phyloP scores from a whole-genome alignment of 2,797 vertebrate genomes.

The Babyrousa celebensis region DNA sequence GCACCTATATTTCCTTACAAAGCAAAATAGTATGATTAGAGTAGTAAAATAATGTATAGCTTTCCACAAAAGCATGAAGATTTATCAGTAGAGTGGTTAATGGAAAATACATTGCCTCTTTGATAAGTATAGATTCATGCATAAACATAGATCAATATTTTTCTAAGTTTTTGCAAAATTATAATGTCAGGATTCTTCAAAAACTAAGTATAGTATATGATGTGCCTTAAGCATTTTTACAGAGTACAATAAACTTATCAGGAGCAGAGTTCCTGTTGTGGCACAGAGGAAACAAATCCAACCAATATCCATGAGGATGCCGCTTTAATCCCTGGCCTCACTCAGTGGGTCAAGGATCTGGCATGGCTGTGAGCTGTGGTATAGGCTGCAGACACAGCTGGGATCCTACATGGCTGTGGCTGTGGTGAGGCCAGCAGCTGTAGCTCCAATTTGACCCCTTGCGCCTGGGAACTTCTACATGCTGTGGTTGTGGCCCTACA shows the following conservation, averaged over 20 bases:
- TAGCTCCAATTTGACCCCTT: too few relatives aligned
- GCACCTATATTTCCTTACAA: not conserved
- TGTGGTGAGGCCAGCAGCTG: too few relatives aligned
- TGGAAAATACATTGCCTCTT: not conserved
- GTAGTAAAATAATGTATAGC: conserved; percentile 9
- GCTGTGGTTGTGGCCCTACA: too few relatives aligned
- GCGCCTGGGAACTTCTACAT: too few relatives aligned
- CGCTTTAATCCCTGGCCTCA: too few relatives aligned
- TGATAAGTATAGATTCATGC: not conserved
- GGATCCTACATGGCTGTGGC: too few relatives aligned
- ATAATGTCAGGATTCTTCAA: conserved; percentile 4
- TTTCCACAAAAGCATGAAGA: not conserved
- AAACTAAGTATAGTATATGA: not conserved
- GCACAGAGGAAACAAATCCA: too few relatives aligned
- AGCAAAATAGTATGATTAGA: conserved; percentile 19
- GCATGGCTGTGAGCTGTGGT: too few relatives aligned
- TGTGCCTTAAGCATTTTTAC: not conserved
- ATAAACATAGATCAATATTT: not conserved
- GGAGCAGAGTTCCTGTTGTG: not conserved
- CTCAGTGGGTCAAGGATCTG: too few relatives aligned
- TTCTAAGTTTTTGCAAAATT: conserved; percentile 37
- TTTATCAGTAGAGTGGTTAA: not conserved
- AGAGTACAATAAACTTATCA: not conserved
- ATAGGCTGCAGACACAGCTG: too few relatives aligned
- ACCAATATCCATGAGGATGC: too few relatives aligned